Evolutionary conservation across 53 echinoderm and acorn worm genomes (phyloP).

Genomic region (Astropecten irregularis): DNA sequence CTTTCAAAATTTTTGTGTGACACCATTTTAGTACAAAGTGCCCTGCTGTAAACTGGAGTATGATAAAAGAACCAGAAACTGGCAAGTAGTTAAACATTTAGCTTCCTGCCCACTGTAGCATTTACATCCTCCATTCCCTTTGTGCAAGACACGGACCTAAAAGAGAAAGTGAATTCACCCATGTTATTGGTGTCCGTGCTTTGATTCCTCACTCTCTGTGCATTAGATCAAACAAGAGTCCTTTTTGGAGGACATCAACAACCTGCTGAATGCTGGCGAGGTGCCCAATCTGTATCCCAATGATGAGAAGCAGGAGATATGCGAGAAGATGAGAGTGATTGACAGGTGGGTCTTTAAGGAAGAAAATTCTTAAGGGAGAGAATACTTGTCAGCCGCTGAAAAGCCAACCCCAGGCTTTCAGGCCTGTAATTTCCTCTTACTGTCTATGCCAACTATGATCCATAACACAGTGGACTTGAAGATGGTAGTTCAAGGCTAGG

Average conservation of each 20-base stretch:
- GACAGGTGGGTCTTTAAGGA: conserved; percentile 69
- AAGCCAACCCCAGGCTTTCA: no score
- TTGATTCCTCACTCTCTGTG: background rate
- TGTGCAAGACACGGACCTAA: background rate
- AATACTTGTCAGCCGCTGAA: background rate
- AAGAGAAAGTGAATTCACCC: background rate
- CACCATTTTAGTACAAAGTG: no score
- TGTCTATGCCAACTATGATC: background rate
- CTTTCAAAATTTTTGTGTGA: no score
- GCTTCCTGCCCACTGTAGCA: no score
- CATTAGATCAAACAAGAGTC: conserved; percentile 97
- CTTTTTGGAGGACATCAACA: conserved; percentile 96
- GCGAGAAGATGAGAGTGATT: conserved; percentile 93
- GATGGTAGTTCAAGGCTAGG: no score
- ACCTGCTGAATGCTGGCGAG: conserved; percentile 97
- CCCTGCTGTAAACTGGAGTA: no score
- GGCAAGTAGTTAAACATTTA: no score
- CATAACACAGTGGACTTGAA: no score
- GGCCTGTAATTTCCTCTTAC: background rate
- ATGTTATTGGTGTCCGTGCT: background rate
- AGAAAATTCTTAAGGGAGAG: no score
- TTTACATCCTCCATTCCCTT: no score
- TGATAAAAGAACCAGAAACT: no score
- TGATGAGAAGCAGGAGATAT: conserved; percentile 94
- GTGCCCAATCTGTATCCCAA: conserved; percentile 94